Evolutionary conservation across 2,113 vertebrate species (phyloP).

Genomic region (Amia ocellicauda): DNA sequence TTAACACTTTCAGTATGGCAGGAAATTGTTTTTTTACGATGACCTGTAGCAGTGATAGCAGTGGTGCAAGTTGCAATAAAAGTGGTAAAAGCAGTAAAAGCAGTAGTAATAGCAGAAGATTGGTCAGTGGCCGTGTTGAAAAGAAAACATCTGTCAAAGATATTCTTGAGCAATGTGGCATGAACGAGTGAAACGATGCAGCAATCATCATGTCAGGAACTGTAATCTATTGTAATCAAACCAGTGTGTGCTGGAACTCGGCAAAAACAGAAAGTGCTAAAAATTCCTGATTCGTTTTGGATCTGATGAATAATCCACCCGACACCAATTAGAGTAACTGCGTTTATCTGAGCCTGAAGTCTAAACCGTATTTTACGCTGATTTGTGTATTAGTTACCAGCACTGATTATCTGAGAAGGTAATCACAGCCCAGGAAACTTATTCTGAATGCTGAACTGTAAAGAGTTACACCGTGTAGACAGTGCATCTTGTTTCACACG

Average conservation of each 20-base stretch:
- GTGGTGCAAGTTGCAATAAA: background rate
- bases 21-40: too few species aligned
- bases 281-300: slow-evolving; percentile 33
- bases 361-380: slow-evolving; percentile 20
- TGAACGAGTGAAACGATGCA: slow-evolving; percentile 30
- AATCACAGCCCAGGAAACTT: too few species aligned
- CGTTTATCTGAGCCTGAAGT: slow-evolving; percentile 26
- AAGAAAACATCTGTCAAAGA: slow-evolving; percentile 46
- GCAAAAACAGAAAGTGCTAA: slow-evolving; percentile 20
- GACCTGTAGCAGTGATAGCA: background rate
- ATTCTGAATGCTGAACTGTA: too few species aligned
- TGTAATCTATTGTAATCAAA: slow-evolving; percentile 40
- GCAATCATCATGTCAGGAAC: slow-evolving; percentile 39
- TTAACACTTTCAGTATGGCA: too few species aligned
- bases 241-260: slow-evolving; percentile 25
- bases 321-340: slow-evolving; percentile 34
- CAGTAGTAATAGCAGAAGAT: slow-evolving; percentile 10
- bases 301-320: slow-evolving; percentile 34
- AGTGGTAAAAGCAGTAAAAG: background rate
- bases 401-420: too few species aligned
- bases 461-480: too few species aligned
- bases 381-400: background rate
- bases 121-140: slow-evolving; percentile 19
- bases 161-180: slow-evolving; percentile 41
- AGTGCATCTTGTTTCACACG: too few species aligned